phyloP scores from a whole-genome alignment of 2,888 invertebrate genomes.

The Metallyticus violacea region DNA sequence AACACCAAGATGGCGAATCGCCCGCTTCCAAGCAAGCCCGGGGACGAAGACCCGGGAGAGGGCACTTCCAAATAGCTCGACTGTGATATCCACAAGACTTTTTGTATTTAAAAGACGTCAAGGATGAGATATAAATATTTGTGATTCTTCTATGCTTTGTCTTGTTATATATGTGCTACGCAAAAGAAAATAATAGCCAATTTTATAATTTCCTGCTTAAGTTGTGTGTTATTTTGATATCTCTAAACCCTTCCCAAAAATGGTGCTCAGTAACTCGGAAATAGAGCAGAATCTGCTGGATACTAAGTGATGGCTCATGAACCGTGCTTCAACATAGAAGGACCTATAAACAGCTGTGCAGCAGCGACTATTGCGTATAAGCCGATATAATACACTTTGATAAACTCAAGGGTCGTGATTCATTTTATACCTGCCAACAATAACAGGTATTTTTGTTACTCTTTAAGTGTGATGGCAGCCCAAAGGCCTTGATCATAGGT shows the following conservation, averaged over 20 bases:
- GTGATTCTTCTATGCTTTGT: slow-evolving; percentile 13
- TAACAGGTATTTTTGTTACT: no score
- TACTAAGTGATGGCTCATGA: neutral
- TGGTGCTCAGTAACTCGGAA: neutral
- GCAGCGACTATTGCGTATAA: no score
- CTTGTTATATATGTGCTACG: slow-evolving; percentile 11
- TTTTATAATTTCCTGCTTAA: slow-evolving; percentile 17
- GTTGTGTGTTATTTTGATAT: neutral
- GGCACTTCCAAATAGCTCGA: slow-evolving; percentile 19
- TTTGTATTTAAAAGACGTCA: slow-evolving; percentile 18
- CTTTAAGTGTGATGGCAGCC: no score
- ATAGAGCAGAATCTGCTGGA: neutral
- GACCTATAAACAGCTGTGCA: no score
- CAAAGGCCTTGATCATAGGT: no score
- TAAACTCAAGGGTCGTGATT: no score
- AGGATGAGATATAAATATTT: slow-evolving; percentile 12
- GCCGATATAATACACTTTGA: no score
- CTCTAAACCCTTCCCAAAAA: neutral
- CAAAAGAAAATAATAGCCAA: slow-evolving; percentile 1
- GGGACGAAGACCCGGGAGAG: slow-evolving; percentile 21
- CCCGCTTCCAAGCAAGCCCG: slow-evolving; percentile 67
- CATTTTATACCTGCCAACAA: no score
- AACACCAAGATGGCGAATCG: slow-evolving; percentile 61
- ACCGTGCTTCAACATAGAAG: no score
- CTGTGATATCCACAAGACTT: slow-evolving; percentile 32